Percentiles rank a stretch among this genome's conserved stretches.
Evolutionary conservation across 2,888 invertebrate genomes (phyloP).

Genomic region (Mechanitis messenoides): DNA sequence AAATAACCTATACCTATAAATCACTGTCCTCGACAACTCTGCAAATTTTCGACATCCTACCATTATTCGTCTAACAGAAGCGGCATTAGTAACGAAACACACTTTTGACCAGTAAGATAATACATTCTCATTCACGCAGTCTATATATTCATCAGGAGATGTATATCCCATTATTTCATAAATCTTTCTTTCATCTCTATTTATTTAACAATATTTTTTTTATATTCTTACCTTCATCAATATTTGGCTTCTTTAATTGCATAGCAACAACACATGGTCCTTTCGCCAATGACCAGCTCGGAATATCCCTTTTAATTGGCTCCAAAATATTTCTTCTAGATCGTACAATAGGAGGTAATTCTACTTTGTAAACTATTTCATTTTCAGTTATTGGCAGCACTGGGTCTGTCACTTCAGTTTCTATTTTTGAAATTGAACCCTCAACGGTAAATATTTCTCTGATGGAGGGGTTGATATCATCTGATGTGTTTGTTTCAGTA

Average conservation of each 20-base stretch:
- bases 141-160: too few species aligned
- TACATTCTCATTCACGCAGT: too few species aligned
- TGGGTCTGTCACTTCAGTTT: conserved; percentile 30
- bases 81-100: too few species aligned
- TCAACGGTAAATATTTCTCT: conserved; percentile 61
- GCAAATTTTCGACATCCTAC: too few species aligned
- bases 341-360: conserved; percentile 54
- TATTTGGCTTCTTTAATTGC: conserved; percentile 44
- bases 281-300: conserved; percentile 68
- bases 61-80: too few species aligned
- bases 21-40: too few species aligned
- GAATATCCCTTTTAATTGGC: conserved; percentile 60
- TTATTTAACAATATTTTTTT: not conserved
- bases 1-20: too few species aligned
- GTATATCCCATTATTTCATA: too few species aligned
- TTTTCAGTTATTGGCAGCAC: conserved; percentile 41
- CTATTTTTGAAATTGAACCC: conserved; percentile 56
- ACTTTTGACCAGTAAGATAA: too few species aligned
- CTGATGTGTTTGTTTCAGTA: conserved; percentile 63
- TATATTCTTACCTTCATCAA: conserved; percentile 36
- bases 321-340: conserved; percentile 63
- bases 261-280: conserved; percentile 62
- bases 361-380: conserved; percentile 33
- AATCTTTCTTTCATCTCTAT: too few species aligned
- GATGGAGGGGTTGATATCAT: conserved; percentile 60